Conservation (phyloP, 2,888 invertebrate genomes). For the Pyrgus malvae region DNA sequence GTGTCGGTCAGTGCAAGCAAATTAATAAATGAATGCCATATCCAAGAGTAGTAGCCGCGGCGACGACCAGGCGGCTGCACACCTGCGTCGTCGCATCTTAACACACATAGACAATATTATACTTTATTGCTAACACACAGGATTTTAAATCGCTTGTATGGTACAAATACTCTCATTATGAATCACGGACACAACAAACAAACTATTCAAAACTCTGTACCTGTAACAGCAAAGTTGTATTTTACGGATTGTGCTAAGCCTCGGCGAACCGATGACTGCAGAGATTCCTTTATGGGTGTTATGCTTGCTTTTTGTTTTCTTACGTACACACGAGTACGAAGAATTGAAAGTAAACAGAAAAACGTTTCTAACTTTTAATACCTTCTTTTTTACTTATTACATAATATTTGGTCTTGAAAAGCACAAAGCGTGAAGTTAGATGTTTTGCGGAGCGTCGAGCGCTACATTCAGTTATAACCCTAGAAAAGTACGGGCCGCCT, state of each 20-base stretch:
- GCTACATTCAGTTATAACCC: neutral
- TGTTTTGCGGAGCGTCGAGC: too few species aligned
- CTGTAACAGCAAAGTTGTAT: slow-evolving; percentile 70
- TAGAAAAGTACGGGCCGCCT: neutral
- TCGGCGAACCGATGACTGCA: slow-evolving; percentile 56
- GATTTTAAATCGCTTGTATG: slow-evolving; percentile 31
- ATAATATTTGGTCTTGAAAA: too few species aligned
- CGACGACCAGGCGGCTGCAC: slow-evolving; percentile 77
- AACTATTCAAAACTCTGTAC: slow-evolving; percentile 76
- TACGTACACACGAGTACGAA: slow-evolving; percentile 40
- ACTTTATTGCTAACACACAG: slow-evolving; percentile 32
- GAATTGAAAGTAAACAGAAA: slow-evolving; percentile 21
- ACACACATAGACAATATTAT: slow-evolving; percentile 36
- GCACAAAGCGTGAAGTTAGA: too few species aligned
- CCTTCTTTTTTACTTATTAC: too few species aligned
- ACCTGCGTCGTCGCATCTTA: slow-evolving; percentile 75
- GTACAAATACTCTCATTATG: slow-evolving; percentile 64
- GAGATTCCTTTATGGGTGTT: slow-evolving; percentile 55
- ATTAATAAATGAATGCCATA: slow-evolving; percentile 79
- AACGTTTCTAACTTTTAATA: too few species aligned
- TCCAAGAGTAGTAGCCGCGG: slow-evolving; percentile 74
- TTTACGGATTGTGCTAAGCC: slow-evolving; percentile 44
- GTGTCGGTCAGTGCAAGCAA: slow-evolving; percentile 71
- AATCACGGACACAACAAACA: slow-evolving; percentile 79
- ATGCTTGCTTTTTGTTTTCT: slow-evolving; percentile 50